phyloP scores from a whole-genome alignment of 2,113 vertebrate species.

The Lagenorhynchus albirostris region DNA sequence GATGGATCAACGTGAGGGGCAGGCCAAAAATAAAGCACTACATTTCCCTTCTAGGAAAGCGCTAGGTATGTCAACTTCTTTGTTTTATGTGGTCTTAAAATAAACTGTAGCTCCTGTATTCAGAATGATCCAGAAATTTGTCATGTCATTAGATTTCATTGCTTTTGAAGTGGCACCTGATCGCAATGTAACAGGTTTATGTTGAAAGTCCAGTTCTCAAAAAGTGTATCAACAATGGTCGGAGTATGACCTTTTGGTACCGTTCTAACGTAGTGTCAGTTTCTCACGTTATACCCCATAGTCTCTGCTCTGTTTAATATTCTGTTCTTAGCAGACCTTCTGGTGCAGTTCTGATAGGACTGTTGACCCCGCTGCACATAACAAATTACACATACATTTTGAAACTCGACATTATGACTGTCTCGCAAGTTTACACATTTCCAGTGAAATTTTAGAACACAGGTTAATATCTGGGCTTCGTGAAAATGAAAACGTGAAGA shows the following conservation, averaged over 20 bases:
- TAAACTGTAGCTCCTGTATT: background rate
- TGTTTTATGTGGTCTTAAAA: background rate
- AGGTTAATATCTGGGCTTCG: background rate
- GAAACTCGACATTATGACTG: background rate
- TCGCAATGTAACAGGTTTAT: background rate
- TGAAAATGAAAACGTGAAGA: background rate
- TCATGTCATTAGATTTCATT: background rate
- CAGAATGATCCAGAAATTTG: background rate
- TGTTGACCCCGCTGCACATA: background rate
- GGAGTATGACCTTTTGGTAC: background rate
- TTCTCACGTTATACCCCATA: background rate
- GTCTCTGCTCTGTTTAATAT: background rate
- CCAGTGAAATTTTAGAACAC: background rate
- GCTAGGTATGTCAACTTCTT: background rate
- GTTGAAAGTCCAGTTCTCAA: background rate
- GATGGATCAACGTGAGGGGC: too few relatives aligned
- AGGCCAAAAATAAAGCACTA: background rate
- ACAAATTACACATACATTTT: background rate
- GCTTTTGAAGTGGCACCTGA: background rate
- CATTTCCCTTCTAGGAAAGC: background rate
- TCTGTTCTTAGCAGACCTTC: background rate
- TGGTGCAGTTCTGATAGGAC: background rate
- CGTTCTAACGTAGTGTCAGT: background rate
- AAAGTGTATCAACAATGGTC: background rate
- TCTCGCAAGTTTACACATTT: background rate